A percentile compares a stretch with the other conserved stretches of the same genome.
Evolutionary conservation across 2,797 vertebrate species (phyloP).

Genomic region (Pseudochirops cupreus): DNA sequence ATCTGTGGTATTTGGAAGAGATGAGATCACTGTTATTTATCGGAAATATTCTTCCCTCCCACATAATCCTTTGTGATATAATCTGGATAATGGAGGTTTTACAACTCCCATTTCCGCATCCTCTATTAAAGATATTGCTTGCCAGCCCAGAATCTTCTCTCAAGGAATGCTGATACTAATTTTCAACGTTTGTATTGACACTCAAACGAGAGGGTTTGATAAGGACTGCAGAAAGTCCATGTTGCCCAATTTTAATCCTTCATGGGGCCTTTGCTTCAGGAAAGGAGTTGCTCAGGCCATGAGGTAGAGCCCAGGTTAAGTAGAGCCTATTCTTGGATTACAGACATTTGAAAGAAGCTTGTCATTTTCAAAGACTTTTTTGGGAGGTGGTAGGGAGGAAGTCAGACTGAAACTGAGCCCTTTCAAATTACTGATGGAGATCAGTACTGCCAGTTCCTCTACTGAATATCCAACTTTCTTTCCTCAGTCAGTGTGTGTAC

Average conservation of each 20-base stretch:
- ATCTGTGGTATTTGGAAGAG: constrained; percentile 22
- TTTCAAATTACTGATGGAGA: neutral
- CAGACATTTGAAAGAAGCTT: neutral
- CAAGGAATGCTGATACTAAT: constrained; percentile 48
- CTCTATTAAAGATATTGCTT: constrained; percentile 65
- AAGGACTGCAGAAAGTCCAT: neutral
- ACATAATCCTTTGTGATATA: constrained; percentile 49
- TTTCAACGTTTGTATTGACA: constrained; percentile 46
- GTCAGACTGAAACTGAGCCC: neutral
- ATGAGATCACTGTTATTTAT: constrained; percentile 64
- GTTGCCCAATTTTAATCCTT: constrained; percentile 13
- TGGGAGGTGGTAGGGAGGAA: neutral
- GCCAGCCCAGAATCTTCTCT: constrained; percentile 19
- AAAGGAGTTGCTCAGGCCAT: constrained; percentile 7
- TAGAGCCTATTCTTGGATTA: neutral
- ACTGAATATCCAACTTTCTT: neutral
- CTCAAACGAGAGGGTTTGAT: constrained; percentile 18
- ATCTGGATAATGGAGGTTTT: constrained; percentile 72
- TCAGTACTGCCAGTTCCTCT: neutral
- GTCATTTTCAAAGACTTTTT: neutral
- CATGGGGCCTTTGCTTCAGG: constrained; percentile 1
- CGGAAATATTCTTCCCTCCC: constrained; percentile 30
- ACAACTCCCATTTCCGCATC: constrained; percentile 54
- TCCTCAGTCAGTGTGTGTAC: neutral
- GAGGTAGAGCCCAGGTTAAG: neutral